A percentile compares a stretch with the other conserved stretches of the same genome.
Conservation (phyloP, 2,888 invertebrate species). For the Pristionchus mayeri region DNA sequence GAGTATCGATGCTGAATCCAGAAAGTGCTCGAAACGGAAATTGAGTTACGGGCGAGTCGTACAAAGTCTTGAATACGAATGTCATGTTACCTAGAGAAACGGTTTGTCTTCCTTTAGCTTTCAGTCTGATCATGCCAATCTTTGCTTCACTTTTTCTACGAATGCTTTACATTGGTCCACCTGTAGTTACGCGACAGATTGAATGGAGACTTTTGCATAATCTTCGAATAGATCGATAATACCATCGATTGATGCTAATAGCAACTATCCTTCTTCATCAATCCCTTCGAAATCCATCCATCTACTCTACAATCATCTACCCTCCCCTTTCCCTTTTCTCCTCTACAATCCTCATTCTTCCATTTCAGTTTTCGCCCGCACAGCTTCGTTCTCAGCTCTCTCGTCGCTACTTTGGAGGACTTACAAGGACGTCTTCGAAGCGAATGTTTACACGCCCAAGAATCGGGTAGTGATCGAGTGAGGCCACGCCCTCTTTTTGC, state of each 20-base stretch:
- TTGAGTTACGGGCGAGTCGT: neutral
- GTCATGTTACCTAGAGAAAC: too few species aligned
- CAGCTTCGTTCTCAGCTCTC: conserved; percentile 56
- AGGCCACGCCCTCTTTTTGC: conserved; percentile 1
- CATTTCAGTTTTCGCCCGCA: conserved; percentile 58
- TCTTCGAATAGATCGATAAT: too few species aligned
- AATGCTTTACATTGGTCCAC: too few species aligned
- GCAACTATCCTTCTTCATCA: too few species aligned
- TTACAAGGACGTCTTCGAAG: conserved; percentile 71
- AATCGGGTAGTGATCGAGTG: conserved; percentile 58
- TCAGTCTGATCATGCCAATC: too few species aligned
- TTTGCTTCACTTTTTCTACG: too few species aligned
- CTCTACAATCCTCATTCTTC: conserved; percentile 27
- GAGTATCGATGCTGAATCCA: conserved; percentile 48
- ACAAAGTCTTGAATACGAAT: too few species aligned
- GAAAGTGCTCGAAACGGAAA: conserved; percentile 10
- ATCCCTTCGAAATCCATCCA: too few species aligned
- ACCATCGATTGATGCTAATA: too few species aligned
- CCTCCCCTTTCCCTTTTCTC: too few species aligned
- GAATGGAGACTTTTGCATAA: neutral
- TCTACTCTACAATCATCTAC: too few species aligned
- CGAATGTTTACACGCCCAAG: conserved; percentile 72
- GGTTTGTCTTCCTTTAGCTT: too few species aligned
- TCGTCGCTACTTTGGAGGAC: conserved; percentile 62
- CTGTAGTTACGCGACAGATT: neutral